Conservation (phyloP, 2,113 vertebrate genomes). For the Microcebus murinus region DNA sequence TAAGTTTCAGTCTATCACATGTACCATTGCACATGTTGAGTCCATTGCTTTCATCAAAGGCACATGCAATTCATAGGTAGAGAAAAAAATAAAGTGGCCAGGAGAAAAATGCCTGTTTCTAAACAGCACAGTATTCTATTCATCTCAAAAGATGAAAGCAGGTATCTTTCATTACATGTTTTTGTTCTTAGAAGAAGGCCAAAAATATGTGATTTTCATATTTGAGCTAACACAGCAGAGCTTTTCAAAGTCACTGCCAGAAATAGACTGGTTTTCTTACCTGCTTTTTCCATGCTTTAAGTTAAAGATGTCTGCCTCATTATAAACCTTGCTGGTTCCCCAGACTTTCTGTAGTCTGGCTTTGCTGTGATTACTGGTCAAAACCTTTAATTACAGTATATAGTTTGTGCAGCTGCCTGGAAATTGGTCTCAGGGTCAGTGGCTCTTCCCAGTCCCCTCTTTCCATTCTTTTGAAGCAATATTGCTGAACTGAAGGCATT, state of each 20-base stretch:
- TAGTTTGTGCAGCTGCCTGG: slow-evolving; percentile 69
- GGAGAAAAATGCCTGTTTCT: slow-evolving; percentile 3
- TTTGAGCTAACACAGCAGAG: neutral
- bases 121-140: neutral
- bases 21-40: neutral
- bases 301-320: slow-evolving; percentile 21
- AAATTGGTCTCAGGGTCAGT: slow-evolving; percentile 59
- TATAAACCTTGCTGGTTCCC: slow-evolving; percentile 31
- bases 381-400: slow-evolving; percentile 77
- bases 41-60: neutral
- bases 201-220: neutral
- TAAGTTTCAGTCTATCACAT: neutral
- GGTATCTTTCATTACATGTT: neutral
- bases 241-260: slow-evolving; percentile 40
- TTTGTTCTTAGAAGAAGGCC: slow-evolving; percentile 40
- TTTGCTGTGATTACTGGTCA: slow-evolving; percentile 42
- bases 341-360: slow-evolving; percentile 63
- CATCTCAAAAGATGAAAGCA: slow-evolving; percentile 42
- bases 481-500: slow-evolving; percentile 76
- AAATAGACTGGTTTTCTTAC: slow-evolving; percentile 45
- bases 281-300: slow-evolving; percentile 52
- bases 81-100: neutral
- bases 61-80: neutral
- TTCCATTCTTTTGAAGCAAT: slow-evolving; percentile 72
- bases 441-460: slow-evolving; percentile 59